Evolutionary conservation across 2,888 invertebrate species (phyloP).

Genomic region (Ochlodes sylvanus): DNA sequence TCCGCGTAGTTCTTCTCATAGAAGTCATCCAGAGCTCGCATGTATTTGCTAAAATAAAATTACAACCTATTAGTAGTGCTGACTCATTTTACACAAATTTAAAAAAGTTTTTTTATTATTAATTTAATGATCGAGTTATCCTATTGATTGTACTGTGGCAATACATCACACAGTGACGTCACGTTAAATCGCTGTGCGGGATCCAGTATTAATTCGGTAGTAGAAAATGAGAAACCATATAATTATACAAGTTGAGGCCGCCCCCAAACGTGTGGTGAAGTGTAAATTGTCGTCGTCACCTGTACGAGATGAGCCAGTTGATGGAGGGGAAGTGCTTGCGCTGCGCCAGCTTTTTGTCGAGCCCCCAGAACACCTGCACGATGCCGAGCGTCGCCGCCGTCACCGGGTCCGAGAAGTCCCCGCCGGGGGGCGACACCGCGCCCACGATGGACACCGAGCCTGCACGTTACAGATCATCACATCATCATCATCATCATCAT

Average conservation of each 20-base stretch:
- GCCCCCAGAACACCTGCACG: constrained; percentile 99
- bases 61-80: constrained; percentile 4
- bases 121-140: too few relatives aligned
- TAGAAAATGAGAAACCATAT: too few relatives aligned
- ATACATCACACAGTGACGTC: too few relatives aligned
- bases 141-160: too few relatives aligned
- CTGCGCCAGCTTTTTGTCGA: constrained; percentile 99
- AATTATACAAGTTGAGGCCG: too few relatives aligned
- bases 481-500: too few relatives aligned
- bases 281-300: too few relatives aligned
- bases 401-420: constrained; percentile 99
- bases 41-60: constrained; percentile 93
- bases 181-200: too few relatives aligned
- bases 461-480: constrained; percentile 42
- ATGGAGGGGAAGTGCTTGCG: constrained; percentile 99
- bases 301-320: constrained; percentile 99
- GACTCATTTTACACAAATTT: too few relatives aligned
- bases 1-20: constrained; percentile 99
- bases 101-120: too few relatives aligned
- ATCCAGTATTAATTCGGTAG: too few relatives aligned
- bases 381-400: constrained; percentile 99
- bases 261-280: too few relatives aligned
- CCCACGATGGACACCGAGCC: constrained; percentile 99
- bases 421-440: constrained; percentile 99
- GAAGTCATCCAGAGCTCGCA: constrained; percentile 99